Base-by-base conservation (phyloP, 2,113 vertebrate species). In the Ursus arctos region DNA sequence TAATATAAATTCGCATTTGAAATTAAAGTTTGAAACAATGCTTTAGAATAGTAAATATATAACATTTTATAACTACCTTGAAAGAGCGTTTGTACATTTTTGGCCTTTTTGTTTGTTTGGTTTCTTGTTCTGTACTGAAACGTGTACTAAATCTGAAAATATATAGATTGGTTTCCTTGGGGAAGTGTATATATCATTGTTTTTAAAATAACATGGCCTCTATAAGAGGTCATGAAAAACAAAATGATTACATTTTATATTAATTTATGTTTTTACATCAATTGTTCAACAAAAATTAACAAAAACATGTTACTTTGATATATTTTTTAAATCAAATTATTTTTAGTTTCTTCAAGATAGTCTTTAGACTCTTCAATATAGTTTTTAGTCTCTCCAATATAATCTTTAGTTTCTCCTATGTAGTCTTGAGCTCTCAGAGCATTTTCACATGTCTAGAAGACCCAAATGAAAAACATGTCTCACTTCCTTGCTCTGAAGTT, bases 1-100 rank as follows among this genome's bases (percentile, higher is more conserved):
- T 63, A 93, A 83, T 86, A 43, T 19, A 81, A 82, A 89, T 97
- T 92, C 36, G n/a, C 1, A 24, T 87, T 92, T 96, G 12, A 96
- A 96, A 80, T 87, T 83, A 80, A 69, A 93, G 5, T 83, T 92
- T 55, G 67, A 94, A 95, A 92, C 5, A 77, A 47, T 81, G 1
- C 4, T 36, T 76, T 92, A 19, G 2, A 61, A 63, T 59, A 89
- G 15, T 40, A 40, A 92, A 71, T 71, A 24, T 89, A 40, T 28
- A 69, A 51, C 4, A 19, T 84, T 91, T 80, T 69, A 80, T 33
- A 94, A 82, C 8, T 4, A 72, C 4, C 33, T 77, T 36, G 2
- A 57, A 76, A 36, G 1, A 47, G 6, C 13, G 2, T 16, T 33
- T 91, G 16, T 33, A 28, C 15, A 28, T 40, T 77, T 85, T 47